phyloP scores from a whole-genome alignment of 2,113 vertebrate species.

The Gadus chalcogrammus region DNA sequence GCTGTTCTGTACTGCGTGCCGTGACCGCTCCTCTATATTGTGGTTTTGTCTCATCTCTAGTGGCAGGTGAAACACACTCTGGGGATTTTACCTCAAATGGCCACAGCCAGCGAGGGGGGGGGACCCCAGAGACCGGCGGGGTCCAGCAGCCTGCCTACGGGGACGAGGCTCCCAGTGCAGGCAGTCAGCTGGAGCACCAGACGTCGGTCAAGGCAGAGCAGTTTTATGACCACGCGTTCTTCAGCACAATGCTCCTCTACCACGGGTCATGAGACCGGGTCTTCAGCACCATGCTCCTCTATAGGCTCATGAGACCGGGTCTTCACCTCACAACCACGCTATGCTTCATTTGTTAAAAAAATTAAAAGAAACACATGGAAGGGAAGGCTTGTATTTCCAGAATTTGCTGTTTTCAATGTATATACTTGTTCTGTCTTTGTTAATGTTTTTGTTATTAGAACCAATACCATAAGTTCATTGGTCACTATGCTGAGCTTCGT shows the following conservation, averaged over 20 bases:
- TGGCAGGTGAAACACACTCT: conserved; percentile 50
- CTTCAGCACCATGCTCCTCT: too few species aligned
- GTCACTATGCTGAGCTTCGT: background rate
- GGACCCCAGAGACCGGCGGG: conserved; percentile 61
- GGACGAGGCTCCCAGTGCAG: conserved; percentile 75
- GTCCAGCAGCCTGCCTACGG: conserved; percentile 80
- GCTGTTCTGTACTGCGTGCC: background rate
- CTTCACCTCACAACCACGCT: background rate
- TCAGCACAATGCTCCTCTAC: conserved; percentile 85
- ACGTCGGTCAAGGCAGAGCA: conserved; percentile 81
- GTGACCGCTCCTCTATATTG: conserved; percentile 1
- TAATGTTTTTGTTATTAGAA: background rate
- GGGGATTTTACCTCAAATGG: conserved; percentile 73
- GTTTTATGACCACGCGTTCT: conserved; percentile 78
- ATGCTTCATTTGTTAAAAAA: background rate
- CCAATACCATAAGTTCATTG: background rate
- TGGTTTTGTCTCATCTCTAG: conserved; percentile 68
- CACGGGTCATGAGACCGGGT: conserved; percentile 78
- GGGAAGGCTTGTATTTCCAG: background rate
- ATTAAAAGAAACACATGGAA: too few species aligned
- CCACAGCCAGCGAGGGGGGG: conserved; percentile 53
- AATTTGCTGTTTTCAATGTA: background rate
- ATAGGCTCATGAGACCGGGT: too few species aligned
- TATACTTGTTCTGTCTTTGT: background rate
- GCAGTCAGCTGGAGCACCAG: conserved; percentile 85